Base-by-base conservation (phyloP, 2,888 invertebrate genomes). In the Calliphora vomitoria region DNA sequence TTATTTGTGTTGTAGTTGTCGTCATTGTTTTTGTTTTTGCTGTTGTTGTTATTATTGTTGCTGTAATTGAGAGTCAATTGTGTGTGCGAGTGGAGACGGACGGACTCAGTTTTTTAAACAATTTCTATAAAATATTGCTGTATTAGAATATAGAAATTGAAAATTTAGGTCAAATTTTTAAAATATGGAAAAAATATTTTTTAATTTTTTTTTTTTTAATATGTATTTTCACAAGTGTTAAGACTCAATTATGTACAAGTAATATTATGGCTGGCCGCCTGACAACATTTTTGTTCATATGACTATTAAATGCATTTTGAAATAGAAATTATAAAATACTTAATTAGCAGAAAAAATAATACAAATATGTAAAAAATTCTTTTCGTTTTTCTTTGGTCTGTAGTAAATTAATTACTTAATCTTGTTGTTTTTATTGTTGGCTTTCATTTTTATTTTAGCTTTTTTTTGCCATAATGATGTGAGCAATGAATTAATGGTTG, bases 81-180 rank as follows among this genome's bases (percentile, higher is more conserved):
- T 76, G 62, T 64, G 66, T n/a, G 13, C 64, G 18, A n/a, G 44
- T 79, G 35, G 5, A 5, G 50, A 44, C 10, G 47, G 71, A 72
- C 41, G 44, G 62, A 53, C 62, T 25, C 41, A 3, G 58, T 0
- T 25, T 20, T 58, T 13, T 1, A 64, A 69, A 50, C 11, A 50
- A 35, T 31, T 55, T 64, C 25, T 20, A 60, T 50, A 50, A 71
- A 69, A 55, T 55, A 8, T 44, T 41, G 66, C 8, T 69, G 44
- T 44, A 44, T 81, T 72, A 72, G 72, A 81, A 82, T 66, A 86
- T 84, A 60, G 87, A 89, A 87, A 89, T 84, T 84, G 80, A 84
- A 87, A 84, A 87, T 89, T 66, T 86, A 79, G 87, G 86, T 79
- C 86, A 89, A 68, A 78, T 60, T 74, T 64, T 47, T 41, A 15